Evolutionary conservation across 2,888 invertebrate species (phyloP).

Genomic region (Sphecodes monilicornis): DNA sequence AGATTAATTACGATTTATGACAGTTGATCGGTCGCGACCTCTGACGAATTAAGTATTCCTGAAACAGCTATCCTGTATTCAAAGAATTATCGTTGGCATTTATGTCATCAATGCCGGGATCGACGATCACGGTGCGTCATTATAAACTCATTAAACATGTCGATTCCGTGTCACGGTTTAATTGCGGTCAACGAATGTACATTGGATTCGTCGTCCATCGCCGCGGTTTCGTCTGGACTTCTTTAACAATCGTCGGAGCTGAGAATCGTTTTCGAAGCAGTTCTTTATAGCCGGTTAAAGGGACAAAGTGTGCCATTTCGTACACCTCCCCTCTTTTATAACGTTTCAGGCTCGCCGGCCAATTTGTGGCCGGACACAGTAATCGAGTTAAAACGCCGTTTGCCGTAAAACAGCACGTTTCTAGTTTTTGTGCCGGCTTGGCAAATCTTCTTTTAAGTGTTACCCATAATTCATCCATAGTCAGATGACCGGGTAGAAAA

Average conservation of each 20-base stretch:
- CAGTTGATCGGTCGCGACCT: not conserved
- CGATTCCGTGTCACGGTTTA: constrained; percentile 41
- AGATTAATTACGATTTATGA: not conserved
- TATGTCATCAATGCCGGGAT: constrained; percentile 45
- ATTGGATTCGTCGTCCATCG: not conserved
- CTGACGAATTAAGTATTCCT: not conserved
- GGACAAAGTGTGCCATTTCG: constrained; percentile 42
- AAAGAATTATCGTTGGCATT: constrained; percentile 31
- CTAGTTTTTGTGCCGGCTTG: constrained; percentile 56
- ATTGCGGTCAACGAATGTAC: constrained; percentile 39
- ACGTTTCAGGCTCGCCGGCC: constrained; percentile 22
- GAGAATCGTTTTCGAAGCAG: constrained; percentile 31
- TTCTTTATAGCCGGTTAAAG: constrained; percentile 35
- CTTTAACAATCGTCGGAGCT: constrained; percentile 8
- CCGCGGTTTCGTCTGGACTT: not conserved
- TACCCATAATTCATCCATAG: constrained; percentile 56
- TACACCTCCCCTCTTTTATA: constrained; percentile 30
- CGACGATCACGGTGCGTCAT: constrained; percentile 49
- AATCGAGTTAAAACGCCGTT: constrained; percentile 51
- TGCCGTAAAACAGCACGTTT: constrained; percentile 44
- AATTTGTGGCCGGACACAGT: constrained; percentile 46
- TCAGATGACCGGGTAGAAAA: constrained; percentile 41
- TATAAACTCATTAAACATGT: constrained; percentile 64
- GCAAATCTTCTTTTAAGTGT: constrained; percentile 70
- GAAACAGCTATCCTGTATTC: constrained; percentile 12